A percentile compares a stretch with the other conserved stretches of the same genome.
Conservation (phyloP, 2,797 vertebrate species). For the Urophycis tenuis region DNA sequence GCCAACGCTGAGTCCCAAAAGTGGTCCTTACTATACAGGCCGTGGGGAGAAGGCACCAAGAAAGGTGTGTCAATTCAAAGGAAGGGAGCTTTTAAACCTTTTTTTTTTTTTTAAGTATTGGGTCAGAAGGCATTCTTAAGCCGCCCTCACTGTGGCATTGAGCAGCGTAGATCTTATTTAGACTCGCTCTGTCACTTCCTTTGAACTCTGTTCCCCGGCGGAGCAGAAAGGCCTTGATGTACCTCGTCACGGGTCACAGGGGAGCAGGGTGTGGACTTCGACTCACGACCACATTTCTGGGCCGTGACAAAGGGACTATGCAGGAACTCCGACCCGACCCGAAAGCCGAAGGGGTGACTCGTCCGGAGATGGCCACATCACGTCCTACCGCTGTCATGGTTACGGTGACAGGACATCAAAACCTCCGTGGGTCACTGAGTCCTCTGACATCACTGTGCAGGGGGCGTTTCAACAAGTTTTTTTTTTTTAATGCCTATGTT, state of each 20-base stretch:
- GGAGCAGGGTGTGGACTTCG: background rate
- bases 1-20: no score
- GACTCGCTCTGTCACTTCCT: background rate
- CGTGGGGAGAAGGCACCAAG: no score
- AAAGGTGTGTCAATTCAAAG: no score
- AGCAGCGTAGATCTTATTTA: background rate
- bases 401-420: background rate
- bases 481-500: background rate
- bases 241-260: background rate
- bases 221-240: background rate
- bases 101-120: no score
- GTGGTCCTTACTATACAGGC: no score
- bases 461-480: background rate
- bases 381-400: background rate
- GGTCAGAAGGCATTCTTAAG: background rate
- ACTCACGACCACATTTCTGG: background rate
- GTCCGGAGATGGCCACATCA: background rate
- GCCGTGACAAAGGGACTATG: background rate
- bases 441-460: background rate
- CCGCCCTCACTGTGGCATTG: background rate
- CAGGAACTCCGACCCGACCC: background rate
- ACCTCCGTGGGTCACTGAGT: background rate
- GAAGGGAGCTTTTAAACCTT: no score
- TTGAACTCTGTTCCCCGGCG: background rate
- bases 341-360: no score